A percentile compares a stretch with the other conserved stretches of the same genome.
phyloP scores from a whole-genome alignment of 2,888 invertebrate species.

The Thera britannica region DNA sequence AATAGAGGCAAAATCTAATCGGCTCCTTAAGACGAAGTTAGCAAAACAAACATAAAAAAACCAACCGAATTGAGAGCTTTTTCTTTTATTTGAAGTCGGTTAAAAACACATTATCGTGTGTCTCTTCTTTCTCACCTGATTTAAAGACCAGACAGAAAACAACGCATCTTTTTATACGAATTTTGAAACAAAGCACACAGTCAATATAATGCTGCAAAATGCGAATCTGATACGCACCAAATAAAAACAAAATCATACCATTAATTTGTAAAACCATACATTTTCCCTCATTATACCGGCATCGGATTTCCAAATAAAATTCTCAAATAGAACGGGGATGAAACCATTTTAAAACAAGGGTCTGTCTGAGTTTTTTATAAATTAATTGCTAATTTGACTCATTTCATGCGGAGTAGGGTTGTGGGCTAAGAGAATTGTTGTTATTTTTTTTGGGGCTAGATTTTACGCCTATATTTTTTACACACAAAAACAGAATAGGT shows the following conservation, averaged over 20 bases:
- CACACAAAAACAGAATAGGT: too few relatives aligned
- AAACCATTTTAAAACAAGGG: slow-evolving; percentile 64
- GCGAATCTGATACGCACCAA: slow-evolving; percentile 30
- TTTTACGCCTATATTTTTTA: neutral
- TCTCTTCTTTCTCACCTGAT: neutral
- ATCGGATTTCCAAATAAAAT: slow-evolving; percentile 61
- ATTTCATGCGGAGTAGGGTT: slow-evolving; percentile 36
- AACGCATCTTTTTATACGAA: neutral
- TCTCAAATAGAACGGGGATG: slow-evolving; percentile 59
- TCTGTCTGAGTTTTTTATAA: slow-evolving; percentile 63
- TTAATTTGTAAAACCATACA: slow-evolving; percentile 40
- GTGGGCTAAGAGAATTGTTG: too few relatives aligned
- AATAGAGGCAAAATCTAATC: too few relatives aligned
- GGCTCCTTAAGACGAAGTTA: too few relatives aligned
- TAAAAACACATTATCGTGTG: neutral
- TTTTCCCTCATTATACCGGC: slow-evolving; percentile 43
- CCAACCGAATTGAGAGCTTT: too few relatives aligned
- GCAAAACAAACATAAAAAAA: too few relatives aligned
- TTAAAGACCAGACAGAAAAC: slow-evolving; percentile 22
- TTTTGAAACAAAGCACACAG: slow-evolving; percentile 9
- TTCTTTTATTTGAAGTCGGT: too few relatives aligned
- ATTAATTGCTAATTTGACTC: slow-evolving; percentile 80
- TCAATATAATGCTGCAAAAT: slow-evolving; percentile 21
- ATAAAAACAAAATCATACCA: slow-evolving; percentile 34
- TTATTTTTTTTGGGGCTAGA: too few relatives aligned